Conservation (phyloP, 2,888 invertebrate genomes). For the Tenthredo distinguenda region DNA sequence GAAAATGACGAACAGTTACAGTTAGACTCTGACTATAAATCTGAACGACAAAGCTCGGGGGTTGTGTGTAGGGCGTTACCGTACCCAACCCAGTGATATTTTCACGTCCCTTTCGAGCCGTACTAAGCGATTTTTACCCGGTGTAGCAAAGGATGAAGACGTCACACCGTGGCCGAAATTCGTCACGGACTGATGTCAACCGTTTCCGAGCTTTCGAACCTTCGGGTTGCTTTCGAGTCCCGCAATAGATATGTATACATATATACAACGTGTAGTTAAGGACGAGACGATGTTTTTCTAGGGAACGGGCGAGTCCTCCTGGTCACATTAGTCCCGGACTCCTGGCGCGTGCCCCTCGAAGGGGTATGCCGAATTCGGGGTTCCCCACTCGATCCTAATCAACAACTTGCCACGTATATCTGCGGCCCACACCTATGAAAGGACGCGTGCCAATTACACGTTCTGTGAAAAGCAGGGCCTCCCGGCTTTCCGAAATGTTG, state of each 20-base stretch:
- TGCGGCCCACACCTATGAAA: background rate
- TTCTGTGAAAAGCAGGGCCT: background rate
- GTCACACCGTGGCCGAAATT: slow-evolving; percentile 67
- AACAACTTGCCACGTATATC: slow-evolving; percentile 25
- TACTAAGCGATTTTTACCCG: slow-evolving; percentile 2
- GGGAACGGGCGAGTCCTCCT: slow-evolving; percentile 3
- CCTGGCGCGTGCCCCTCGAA: slow-evolving; percentile 21
- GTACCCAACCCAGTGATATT: slow-evolving; percentile 12
- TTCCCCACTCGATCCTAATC: slow-evolving; percentile 18
- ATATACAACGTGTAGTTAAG: background rate
- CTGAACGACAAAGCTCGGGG: slow-evolving; percentile 45
- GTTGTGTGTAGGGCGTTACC: slow-evolving; percentile 39
- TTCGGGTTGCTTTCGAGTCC: background rate
- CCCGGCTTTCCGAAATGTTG: slow-evolving; percentile 9
- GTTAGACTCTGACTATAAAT: slow-evolving; percentile 47
- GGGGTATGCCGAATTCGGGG: slow-evolving; percentile 16
- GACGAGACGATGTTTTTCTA: background rate
- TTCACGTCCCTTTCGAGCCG: background rate
- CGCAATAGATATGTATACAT: background rate
- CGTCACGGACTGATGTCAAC: slow-evolving; percentile 71
- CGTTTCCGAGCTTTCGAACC: slow-evolving; percentile 15
- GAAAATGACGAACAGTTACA: slow-evolving; percentile 47
- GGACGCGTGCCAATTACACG: slow-evolving; percentile 46
- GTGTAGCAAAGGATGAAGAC: slow-evolving; percentile 71
- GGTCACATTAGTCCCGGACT: slow-evolving; percentile 17